phyloP scores from a whole-genome alignment of 2,888 invertebrate genomes.

The Trimorus sp. region DNA sequence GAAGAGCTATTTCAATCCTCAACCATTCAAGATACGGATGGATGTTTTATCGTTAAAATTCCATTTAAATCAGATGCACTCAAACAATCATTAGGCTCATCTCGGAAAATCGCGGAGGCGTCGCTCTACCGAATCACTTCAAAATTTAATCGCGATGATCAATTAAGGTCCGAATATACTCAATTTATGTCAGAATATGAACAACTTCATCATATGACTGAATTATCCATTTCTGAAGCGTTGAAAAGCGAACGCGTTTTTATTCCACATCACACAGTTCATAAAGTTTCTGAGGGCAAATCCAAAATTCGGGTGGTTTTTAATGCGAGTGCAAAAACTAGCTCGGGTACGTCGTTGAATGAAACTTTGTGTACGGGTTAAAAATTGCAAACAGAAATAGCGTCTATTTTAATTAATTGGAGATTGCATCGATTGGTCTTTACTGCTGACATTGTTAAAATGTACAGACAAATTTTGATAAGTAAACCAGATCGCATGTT shows the following conservation, averaged over 20 bases:
- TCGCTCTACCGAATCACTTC: not conserved
- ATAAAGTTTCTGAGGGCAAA: no score
- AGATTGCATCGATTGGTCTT: not conserved
- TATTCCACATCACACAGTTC: not conserved
- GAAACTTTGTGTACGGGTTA: not conserved
- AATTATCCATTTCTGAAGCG: not conserved
- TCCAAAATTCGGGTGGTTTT: no score
- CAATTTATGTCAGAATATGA: constrained; percentile 5
- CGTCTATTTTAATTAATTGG: constrained; percentile 3
- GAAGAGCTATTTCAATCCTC: not conserved
- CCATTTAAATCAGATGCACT: not conserved
- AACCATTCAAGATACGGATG: not conserved
- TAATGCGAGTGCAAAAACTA: no score
- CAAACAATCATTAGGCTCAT: not conserved
- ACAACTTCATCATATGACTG: not conserved
- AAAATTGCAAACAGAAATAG: constrained; percentile 2
- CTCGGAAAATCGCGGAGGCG: not conserved
- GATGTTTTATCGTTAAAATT: not conserved
- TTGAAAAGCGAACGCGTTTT: not conserved
- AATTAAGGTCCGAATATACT: no score
- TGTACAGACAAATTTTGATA: constrained; percentile 11
- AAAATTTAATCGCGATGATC: no score
- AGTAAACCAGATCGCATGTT: not conserved
- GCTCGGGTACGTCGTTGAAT: constrained; percentile 12
- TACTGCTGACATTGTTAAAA: constrained; percentile 2